phyloP scores from a whole-genome alignment of 2,113 vertebrate genomes.

The Cheirogaleus medius region DNA sequence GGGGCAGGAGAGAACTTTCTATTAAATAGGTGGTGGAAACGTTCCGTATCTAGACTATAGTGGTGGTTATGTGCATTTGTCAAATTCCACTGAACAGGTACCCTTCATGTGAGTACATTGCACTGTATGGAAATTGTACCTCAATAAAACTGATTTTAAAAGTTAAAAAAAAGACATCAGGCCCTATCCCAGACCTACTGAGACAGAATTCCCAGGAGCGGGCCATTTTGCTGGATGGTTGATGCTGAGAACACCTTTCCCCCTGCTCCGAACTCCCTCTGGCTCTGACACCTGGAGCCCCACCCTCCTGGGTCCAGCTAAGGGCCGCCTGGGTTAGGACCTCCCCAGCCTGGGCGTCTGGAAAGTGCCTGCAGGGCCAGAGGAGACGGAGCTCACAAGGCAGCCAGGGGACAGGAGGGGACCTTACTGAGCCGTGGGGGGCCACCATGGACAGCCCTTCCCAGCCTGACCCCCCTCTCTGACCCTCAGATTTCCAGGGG shows the following conservation, averaged over 20 bases:
- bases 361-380: neutral
- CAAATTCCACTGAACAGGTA: neutral
- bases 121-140: neutral
- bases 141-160: neutral
- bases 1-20: neutral
- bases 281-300: neutral
- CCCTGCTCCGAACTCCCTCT: neutral
- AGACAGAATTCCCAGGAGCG: neutral
- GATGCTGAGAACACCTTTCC: neutral
- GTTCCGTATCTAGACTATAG: neutral
- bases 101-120: neutral
- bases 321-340: neutral
- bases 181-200: neutral
- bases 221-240: rapidly evolving
- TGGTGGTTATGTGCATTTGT: neutral
- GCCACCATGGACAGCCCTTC: neutral
- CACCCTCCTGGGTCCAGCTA: too few species aligned
- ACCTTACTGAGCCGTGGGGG: too few species aligned
- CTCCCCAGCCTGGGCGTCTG: neutral
- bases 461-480: neutral
- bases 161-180: too few species aligned
- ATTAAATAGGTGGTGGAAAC: neutral
- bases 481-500: rapidly evolving
- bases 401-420: neutral
- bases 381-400: neutral